Conservation (phyloP, 2,113 vertebrate species). For the Actenoides hombroni region DNA sequence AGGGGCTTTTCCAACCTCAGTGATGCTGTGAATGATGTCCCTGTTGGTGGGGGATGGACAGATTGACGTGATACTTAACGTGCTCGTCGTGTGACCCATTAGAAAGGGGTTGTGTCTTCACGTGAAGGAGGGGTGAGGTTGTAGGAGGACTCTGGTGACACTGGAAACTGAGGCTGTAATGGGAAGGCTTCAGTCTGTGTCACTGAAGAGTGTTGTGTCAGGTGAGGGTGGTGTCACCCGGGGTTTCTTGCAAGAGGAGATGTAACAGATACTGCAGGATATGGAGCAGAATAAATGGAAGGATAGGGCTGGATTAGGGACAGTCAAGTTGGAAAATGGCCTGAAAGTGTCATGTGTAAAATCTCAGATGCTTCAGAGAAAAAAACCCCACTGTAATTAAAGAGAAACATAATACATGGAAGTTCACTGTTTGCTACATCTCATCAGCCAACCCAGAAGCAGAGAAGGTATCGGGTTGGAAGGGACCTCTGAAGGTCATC, state of each 20-base stretch:
- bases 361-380: background rate
- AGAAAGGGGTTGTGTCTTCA: background rate
- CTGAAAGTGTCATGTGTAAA: background rate
- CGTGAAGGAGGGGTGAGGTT: background rate
- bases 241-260: background rate
- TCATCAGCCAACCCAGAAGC: background rate
- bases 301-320: too few relatives aligned
- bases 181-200: background rate
- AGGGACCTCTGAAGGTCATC: too few relatives aligned
- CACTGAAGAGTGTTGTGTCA: background rate
- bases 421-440: background rate
- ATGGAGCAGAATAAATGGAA: background rate
- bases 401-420: background rate
- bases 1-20: too few relatives aligned
- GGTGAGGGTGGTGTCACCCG: rapidly evolving
- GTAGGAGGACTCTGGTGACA: background rate
- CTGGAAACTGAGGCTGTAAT: background rate
- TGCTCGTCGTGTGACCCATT: background rate
- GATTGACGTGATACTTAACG: background rate
- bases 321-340: background rate
- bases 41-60: background rate
- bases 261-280: background rate
- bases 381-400: background rate
- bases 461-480: too few relatives aligned
- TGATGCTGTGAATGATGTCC: background rate